Evolutionary conservation across 1,140 invertebrate species (phyloP), one percentile per base, ranked within the genome.

Genomic region (Aradophagus sp.): DNA sequence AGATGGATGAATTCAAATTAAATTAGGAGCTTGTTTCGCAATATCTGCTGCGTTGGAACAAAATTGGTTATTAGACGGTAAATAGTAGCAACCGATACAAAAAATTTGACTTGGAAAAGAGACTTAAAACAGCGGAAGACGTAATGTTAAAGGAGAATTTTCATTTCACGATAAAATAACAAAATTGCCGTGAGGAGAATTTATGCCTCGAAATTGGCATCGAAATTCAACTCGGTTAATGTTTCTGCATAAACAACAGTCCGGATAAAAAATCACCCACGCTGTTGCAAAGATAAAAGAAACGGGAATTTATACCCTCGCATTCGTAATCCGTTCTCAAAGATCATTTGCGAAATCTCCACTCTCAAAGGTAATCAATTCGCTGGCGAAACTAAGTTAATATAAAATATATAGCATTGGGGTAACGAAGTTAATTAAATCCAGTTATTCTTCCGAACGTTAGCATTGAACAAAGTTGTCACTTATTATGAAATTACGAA

Each of bases 381-480:
- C 5, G 1, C 0, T 0, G n/a, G 8, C 13, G 36, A 5, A 53
- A 31, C 48, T 32, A 32, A 31, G 17, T 41, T 53, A 53, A 32
- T 53, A 23, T 41, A 19, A 53, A 41, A 20, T 32, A 53, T 32
- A 41, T 32, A 29, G 35, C 5, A 8, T 15, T 31, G 11, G 15
- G 15, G 38, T 26, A 55, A 55, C 31, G 10, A 44, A 55, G 52
- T 55, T 55, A 55, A 55, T 42, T 55, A 26, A 45, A 36, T 3
- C 14, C 1, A 19, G 41, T 36, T 45, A 36, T 45, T 58, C 53
- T 58, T 45, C 19, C 14, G n/a, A 29, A 45, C 11, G 32, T 58
- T 45, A 58, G 20, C 41, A 27, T 5, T 13, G 32, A 36, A 45
- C 29, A 45, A 58, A 45, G 41, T 45, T 59, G 12, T 59, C 41